phyloP scores from a whole-genome alignment of 2,888 invertebrate genomes.

The Lydus trimaculatus region DNA sequence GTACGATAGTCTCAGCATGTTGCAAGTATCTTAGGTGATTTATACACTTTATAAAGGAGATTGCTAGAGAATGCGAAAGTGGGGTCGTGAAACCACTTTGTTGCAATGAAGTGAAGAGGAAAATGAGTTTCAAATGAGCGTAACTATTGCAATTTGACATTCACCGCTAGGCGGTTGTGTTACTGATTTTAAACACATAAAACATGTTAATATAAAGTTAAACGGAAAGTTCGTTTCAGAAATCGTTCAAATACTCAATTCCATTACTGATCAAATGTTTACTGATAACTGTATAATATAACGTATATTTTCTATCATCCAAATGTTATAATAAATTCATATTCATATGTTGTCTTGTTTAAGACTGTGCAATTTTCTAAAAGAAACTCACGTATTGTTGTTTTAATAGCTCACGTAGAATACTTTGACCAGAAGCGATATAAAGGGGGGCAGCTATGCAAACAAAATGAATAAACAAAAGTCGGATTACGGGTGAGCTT shows the following conservation, averaged over 20 bases:
- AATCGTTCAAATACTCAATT: conserved; percentile 23
- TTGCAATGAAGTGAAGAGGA: conserved; percentile 60
- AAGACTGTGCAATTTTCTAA: neutral
- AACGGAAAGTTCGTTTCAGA: conserved; percentile 11
- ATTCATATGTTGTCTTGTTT: neutral
- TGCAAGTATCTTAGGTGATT: conserved; percentile 51
- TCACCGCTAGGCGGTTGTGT: conserved; percentile 36
- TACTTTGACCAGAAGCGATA: conserved; percentile 32
- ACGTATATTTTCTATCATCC: too few relatives aligned
- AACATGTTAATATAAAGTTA: conserved; percentile 43
- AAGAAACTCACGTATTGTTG: conserved; percentile 4
- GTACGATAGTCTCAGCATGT: conserved; percentile 28
- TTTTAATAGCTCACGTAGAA: conserved; percentile 15
- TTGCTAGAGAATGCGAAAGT: conserved; percentile 55
- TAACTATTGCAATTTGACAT: conserved; percentile 56
- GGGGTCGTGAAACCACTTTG: conserved; percentile 57
- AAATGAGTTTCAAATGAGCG: conserved; percentile 58
- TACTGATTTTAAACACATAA: conserved; percentile 35
- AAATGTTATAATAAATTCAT: neutral
- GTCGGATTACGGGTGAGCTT: conserved; percentile 54
- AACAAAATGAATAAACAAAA: conserved; percentile 58
- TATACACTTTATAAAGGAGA: conserved; percentile 59
- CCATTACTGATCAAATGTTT: too few relatives aligned
- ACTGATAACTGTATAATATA: too few relatives aligned
- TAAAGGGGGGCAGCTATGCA: conserved; percentile 45